Percentiles rank a stretch among this genome's conserved stretches.
phyloP scores from a whole-genome alignment of 2,113 vertebrate species.

The Elephas maximus region DNA sequence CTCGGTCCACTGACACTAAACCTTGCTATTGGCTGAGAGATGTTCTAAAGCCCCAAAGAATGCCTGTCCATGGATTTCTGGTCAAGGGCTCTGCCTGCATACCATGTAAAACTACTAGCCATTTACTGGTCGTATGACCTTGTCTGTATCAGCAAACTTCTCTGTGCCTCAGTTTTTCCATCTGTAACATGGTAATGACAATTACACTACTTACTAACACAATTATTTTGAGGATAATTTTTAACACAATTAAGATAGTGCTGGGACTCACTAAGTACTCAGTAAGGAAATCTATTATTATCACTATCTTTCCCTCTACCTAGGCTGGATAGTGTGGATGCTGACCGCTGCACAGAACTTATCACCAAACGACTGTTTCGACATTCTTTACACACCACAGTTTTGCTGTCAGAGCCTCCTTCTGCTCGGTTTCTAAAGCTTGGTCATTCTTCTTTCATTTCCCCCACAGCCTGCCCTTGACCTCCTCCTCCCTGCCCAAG shows the following conservation, averaged over 20 bases:
- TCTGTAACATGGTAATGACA: not conserved
- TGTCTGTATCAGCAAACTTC: not conserved
- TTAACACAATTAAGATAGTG: not conserved
- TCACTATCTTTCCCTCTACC: not conserved
- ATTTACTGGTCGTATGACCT: not conserved
- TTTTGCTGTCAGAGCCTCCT: not conserved
- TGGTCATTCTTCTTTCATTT: not conserved
- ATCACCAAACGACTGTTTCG: not conserved
- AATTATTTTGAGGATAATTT: not conserved
- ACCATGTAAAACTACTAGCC: not conserved
- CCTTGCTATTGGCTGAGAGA: not conserved
- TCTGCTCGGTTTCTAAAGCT: not conserved
- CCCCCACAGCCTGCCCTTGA: not conserved
- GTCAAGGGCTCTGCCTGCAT: not conserved
- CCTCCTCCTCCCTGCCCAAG: no score
- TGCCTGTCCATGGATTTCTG: not conserved
- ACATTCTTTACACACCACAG: not conserved
- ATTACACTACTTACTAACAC: not conserved
- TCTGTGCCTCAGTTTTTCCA: not conserved
- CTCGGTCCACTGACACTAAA: not conserved
- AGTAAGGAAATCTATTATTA: not conserved
- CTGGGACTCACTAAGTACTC: not conserved
- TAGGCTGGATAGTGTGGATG: not conserved
- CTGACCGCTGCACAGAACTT: not conserved
- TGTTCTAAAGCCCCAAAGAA: not conserved